These are phyloP conservation scores for Crotalus horridus DNA, from an alignment of 2,113 vertebrate genomes.

Conservation along the genomic window DNA sequence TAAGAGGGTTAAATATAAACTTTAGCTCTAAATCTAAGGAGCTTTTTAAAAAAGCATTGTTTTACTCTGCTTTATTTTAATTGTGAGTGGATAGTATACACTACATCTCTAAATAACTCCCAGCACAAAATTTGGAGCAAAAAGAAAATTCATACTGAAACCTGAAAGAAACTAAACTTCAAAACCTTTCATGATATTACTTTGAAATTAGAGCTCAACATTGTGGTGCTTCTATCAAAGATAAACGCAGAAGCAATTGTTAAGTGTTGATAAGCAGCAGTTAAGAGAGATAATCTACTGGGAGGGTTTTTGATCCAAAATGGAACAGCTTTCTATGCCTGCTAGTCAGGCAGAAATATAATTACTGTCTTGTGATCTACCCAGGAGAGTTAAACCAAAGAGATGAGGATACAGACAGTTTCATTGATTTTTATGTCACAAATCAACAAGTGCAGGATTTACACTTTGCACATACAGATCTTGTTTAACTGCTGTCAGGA, in stretches of 20 bases:
- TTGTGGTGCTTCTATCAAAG: slow-evolving; percentile 68
- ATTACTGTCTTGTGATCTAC: slow-evolving; percentile 72
- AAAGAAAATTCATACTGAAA: slow-evolving; percentile 55
- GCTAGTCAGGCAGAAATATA: slow-evolving; percentile 76
- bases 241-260: slow-evolving; percentile 66
- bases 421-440: slow-evolving; percentile 75
- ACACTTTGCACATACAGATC: slow-evolving; percentile 63
- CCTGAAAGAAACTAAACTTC: slow-evolving; percentile 51
- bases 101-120: slow-evolving; percentile 22
- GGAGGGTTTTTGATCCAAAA: slow-evolving; percentile 72
- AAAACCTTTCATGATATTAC: slow-evolving; percentile 38
- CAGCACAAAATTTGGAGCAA: slow-evolving; percentile 39
- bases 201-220: slow-evolving; percentile 58
- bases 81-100: slow-evolving; percentile 47
- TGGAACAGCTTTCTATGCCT: slow-evolving; percentile 68
- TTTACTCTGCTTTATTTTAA: slow-evolving; percentile 44
- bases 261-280: slow-evolving; percentile 66
- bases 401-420: slow-evolving; percentile 69
- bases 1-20: slow-evolving; percentile 41
- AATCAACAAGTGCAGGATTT: slow-evolving; percentile 73
- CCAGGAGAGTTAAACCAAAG: slow-evolving; percentile 67
- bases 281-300: slow-evolving; percentile 63
- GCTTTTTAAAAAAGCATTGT: not conserved
- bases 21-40: slow-evolving; percentile 56
- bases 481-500: slow-evolving; percentile 70